phyloP scores from a whole-genome alignment of 2,113 vertebrate species.

The Octodon degus region DNA sequence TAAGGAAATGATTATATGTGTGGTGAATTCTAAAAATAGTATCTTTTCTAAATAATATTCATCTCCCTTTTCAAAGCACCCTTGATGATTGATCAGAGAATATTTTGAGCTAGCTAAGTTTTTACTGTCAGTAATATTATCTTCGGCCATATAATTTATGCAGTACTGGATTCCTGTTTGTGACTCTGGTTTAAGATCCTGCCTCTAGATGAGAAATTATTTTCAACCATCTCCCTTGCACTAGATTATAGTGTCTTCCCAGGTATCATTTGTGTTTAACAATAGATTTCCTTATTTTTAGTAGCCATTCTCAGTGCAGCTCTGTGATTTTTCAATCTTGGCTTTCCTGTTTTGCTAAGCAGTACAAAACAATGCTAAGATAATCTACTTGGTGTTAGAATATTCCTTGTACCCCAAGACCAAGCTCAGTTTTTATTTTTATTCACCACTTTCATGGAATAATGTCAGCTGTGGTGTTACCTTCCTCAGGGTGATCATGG shows the following conservation, averaged over 20 bases:
- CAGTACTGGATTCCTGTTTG: background rate
- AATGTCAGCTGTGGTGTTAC: slow-evolving; percentile 60
- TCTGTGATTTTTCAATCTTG: background rate
- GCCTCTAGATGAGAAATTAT: background rate
- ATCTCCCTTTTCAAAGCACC: slow-evolving; percentile 72
- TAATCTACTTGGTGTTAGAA: background rate
- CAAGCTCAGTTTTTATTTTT: background rate
- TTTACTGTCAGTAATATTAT: slow-evolving; percentile 37
- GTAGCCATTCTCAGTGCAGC: background rate
- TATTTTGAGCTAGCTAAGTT: slow-evolving; percentile 61
- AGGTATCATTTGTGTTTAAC: slow-evolving; percentile 22
- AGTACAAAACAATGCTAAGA: background rate
- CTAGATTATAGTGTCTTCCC: background rate
- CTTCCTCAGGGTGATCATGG: slow-evolving; percentile 92
- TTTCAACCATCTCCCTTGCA: background rate
- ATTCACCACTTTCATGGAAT: background rate
- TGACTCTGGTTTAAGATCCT: slow-evolving; percentile 22
- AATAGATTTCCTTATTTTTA: slow-evolving; percentile 27
- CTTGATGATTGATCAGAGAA: slow-evolving; percentile 69
- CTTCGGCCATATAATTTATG: background rate
- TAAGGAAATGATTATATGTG: slow-evolving; percentile 76
- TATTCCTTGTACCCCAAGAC: background rate
- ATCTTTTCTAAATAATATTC: slow-evolving; percentile 75
- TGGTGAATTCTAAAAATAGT: slow-evolving; percentile 80
- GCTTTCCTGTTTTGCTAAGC: slow-evolving; percentile 18